Base-by-base conservation (phyloP, 2,797 vertebrate species). In the Sebastes itinus region DNA sequence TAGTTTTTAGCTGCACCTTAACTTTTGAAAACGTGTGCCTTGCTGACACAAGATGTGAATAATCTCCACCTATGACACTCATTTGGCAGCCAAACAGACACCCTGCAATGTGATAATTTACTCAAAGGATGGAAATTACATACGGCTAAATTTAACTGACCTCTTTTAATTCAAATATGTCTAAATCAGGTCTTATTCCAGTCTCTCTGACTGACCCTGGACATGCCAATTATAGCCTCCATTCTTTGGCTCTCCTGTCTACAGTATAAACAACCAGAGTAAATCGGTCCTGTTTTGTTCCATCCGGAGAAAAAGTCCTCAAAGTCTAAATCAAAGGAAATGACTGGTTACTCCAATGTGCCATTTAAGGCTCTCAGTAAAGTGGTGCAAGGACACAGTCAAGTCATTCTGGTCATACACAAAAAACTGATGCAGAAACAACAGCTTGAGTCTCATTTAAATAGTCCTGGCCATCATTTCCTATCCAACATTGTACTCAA, bases 171-270 rank as follows among this genome's bases (percentile, higher is more conserved):
- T 66, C 30, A 82, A 68, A 80, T 5, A 18, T n/a, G 27, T 75
- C 59, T 55, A 27, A 38, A 76, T 80, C 58, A n/a, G 42, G 32
- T 63, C 11, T n/a, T 6, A 23, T 42, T 61, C 5, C 59, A 38
- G 42, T 32, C 38, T 65, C 35, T 61, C 60, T 22, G 59, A 33
- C 54, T 12, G 54, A 67, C 33, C 55, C 35, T 32, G 23, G 49
- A 78, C 8, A 16, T n/a, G 61, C 32, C 27, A 73, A 80, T 86
- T 84, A 84, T 7, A 70, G 42, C 54, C 38, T 81, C 60, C 23
- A 32, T 35, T 69, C 71, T 54, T 58, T 38, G 60, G 27, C 42
- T 72, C 35, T 58, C 13, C 30, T 46, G n/a, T 74, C 22, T 64
- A 8, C 7, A 35, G 22, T 22, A 55, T 68, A 67, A 81, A 80